Conservation (phyloP, 2,113 vertebrate species). For the Epinephelus fuscoguttatus region DNA sequence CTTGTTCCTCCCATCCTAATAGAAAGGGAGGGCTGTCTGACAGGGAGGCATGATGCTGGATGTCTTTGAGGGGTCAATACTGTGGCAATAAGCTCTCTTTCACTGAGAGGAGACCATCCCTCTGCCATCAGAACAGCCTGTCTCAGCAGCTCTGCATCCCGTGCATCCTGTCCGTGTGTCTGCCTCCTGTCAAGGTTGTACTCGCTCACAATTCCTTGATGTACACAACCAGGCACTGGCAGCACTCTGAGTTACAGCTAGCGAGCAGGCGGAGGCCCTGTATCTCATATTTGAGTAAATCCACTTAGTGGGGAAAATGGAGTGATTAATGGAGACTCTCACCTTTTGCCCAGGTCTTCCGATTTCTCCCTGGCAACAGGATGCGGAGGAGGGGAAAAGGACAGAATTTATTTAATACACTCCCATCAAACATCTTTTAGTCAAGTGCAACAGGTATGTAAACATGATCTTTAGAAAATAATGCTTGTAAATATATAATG, state of each 20-base stretch:
- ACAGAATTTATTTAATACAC: slow-evolving; percentile 66
- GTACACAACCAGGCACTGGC: slow-evolving; percentile 38
- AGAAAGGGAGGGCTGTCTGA: slow-evolving; percentile 16
- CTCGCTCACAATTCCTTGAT: slow-evolving; percentile 54
- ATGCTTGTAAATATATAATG: slow-evolving; percentile 25
- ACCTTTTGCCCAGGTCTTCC: slow-evolving; percentile 99
- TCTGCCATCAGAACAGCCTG: slow-evolving; percentile 40
- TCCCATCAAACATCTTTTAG: slow-evolving; percentile 62
- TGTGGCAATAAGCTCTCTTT: slow-evolving; percentile 19
- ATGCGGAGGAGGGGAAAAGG: slow-evolving; percentile 68
- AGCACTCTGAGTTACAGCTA: slow-evolving; percentile 51
- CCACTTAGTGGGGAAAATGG: slow-evolving; percentile 72
- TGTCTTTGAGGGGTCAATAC: slow-evolving; percentile 40
- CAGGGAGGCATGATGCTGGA: slow-evolving; percentile 18
- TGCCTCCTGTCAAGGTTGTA: slow-evolving; percentile 77
- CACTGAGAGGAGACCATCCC: slow-evolving; percentile 27
- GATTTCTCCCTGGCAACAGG: slow-evolving; percentile 93
- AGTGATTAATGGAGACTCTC: slow-evolving; percentile 79
- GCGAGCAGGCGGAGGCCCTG: slow-evolving; percentile 43
- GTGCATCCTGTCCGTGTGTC: slow-evolving; percentile 37
- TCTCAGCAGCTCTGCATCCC: slow-evolving; percentile 60
- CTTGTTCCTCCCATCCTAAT: background rate
- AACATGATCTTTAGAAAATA: slow-evolving; percentile 43
- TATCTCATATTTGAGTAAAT: slow-evolving; percentile 77
- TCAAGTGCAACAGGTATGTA: slow-evolving; percentile 57